These are phyloP conservation scores for Dermatemys mawii DNA, from an alignment of 2,113 vertebrate species.

Conservation along the genomic window DNA sequence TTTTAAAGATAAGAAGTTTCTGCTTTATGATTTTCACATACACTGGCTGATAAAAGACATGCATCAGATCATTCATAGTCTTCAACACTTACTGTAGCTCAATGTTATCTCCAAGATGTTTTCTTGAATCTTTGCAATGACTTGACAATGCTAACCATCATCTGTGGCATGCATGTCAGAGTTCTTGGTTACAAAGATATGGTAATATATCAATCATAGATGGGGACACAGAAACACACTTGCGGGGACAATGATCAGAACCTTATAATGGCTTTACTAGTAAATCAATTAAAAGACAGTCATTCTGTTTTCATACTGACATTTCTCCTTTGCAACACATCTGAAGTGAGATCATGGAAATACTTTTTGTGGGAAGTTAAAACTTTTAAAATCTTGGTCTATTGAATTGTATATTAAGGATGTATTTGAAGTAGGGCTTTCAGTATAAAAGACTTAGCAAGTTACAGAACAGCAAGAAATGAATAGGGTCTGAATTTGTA, in stretches of 20 bases:
- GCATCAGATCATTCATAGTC: not conserved
- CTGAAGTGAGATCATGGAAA: not conserved
- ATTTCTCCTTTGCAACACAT: not conserved
- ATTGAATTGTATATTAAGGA: not conserved
- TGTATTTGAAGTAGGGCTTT: not conserved
- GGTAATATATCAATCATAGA: not conserved
- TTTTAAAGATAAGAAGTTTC: not conserved
- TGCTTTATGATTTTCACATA: not conserved
- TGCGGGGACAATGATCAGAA: not conserved
- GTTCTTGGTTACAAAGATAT: not conserved
- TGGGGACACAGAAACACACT: not conserved
- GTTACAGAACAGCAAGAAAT: not conserved
- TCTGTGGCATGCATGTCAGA: not conserved
- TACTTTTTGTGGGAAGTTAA: not conserved
- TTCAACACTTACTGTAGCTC: not conserved
- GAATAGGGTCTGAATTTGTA: not conserved
- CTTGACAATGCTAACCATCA: not conserved
- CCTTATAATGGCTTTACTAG: not conserved
- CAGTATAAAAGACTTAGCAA: not conserved
- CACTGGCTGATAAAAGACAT: not conserved
- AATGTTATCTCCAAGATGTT: not conserved
- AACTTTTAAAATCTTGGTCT: not conserved
- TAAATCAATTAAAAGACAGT: not conserved
- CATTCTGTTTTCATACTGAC: not conserved
- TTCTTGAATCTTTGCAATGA: not conserved